Evolutionary conservation across 1,140 invertebrate genomes (phyloP).

Genomic region (Helicoverpa zea): DNA sequence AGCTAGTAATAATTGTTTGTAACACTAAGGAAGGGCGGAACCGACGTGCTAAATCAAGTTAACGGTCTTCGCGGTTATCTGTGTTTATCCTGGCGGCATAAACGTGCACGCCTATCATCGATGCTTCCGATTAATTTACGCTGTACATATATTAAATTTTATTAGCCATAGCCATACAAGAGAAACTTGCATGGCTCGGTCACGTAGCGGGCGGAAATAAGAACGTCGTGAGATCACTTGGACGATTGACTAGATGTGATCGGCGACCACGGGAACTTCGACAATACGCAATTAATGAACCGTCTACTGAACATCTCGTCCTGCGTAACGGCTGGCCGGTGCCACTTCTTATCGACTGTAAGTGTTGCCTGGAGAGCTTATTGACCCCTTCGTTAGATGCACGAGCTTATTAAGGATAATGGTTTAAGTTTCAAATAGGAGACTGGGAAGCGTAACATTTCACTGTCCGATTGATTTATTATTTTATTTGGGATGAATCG

Average conservation of each 20-base stretch:
- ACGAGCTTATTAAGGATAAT: constrained; percentile 21
- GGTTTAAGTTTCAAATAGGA: constrained; percentile 1
- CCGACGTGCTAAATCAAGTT: constrained; percentile 64
- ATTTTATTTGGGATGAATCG: constrained; percentile 24
- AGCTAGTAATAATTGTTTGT: constrained; percentile 27
- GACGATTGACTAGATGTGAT: constrained; percentile 64
- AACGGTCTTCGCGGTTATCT: constrained; percentile 66
- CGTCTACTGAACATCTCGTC: constrained; percentile 61
- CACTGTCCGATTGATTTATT: constrained; percentile 19
- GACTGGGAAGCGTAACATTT: background rate
- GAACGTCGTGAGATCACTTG: constrained; percentile 61
- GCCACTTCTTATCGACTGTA: constrained; percentile 76
- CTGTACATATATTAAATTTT: constrained; percentile 52
- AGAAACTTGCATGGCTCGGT: constrained; percentile 33
- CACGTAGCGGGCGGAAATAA: constrained; percentile 58
- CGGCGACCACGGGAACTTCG: constrained; percentile 57
- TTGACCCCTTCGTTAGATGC: constrained; percentile 56
- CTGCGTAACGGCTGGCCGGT: constrained; percentile 67
- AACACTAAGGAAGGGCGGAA: constrained; percentile 56
- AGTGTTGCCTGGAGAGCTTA: constrained; percentile 63
- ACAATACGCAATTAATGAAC: constrained; percentile 79
- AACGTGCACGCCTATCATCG: constrained; percentile 68
- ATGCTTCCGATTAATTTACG: constrained; percentile 71
- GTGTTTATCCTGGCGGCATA: constrained; percentile 70
- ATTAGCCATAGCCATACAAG: constrained; percentile 58